Percentiles rank a stretch among this genome's conserved stretches.
Evolutionary conservation across 1,140 invertebrate species (phyloP).

Genomic region (Drosophila fuyamai): DNA sequence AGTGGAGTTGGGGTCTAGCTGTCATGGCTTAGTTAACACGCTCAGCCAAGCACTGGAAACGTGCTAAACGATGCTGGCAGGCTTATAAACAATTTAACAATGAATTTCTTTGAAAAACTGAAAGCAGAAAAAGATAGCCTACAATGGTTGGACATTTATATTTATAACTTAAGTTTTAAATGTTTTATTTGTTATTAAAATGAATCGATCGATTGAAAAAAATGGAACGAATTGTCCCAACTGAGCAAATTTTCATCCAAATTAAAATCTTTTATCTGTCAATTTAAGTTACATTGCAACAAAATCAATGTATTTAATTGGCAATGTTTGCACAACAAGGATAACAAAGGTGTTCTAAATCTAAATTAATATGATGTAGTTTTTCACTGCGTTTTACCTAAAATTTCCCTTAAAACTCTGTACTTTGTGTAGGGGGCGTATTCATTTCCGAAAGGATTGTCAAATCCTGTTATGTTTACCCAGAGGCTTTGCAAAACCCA

Average conservation of each 20-base stretch:
- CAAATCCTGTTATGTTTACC: neutral
- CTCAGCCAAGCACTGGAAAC: constrained; percentile 66
- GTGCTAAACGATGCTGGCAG: constrained; percentile 69
- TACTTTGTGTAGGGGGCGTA: no score
- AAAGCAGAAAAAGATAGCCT: constrained; percentile 15
- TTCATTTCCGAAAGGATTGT: neutral
- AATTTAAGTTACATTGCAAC: no score
- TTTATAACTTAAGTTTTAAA: neutral
- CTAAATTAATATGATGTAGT: no score
- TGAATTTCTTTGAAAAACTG: constrained; percentile 45
- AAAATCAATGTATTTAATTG: no score
- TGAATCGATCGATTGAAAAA: neutral
- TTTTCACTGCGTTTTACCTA: no score
- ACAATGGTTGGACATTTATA: neutral
- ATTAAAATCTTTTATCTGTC: no score
- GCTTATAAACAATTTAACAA: constrained; percentile 73
- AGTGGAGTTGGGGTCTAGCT: constrained; percentile 5
- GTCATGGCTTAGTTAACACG: constrained; percentile 59
- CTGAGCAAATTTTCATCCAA: no score
- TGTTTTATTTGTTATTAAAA: neutral
- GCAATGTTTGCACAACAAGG: no score
- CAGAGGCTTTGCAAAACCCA: neutral
- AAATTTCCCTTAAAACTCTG: no score
- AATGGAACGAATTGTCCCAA: no score
- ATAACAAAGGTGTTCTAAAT: no score